phyloP scores from a whole-genome alignment of 2,888 invertebrate genomes.

The Gisinianus flammeolus region DNA sequence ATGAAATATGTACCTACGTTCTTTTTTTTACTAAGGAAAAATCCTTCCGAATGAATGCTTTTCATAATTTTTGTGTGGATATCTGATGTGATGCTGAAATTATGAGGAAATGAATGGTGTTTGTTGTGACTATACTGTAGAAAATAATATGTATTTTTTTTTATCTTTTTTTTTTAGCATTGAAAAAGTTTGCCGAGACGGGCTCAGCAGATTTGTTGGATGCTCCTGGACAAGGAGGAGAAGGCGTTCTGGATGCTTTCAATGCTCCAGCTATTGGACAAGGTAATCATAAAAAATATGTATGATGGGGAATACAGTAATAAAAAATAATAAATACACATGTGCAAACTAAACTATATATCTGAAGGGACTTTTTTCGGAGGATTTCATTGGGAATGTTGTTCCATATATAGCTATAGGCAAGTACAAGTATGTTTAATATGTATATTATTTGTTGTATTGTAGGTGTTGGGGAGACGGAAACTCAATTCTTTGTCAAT shows the following conservation, averaged over 20 bases:
- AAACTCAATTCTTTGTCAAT: slow-evolving; percentile 63
- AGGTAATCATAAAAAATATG: slow-evolving; percentile 27
- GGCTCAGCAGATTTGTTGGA: slow-evolving; percentile 62
- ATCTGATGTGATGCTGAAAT: neutral
- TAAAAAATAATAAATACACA: too few relatives aligned
- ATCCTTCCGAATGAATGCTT: neutral
- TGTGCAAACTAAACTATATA: too few relatives aligned
- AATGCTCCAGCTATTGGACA: slow-evolving; percentile 68
- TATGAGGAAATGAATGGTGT: neutral
- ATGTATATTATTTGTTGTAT: too few relatives aligned
- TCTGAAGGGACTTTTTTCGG: too few relatives aligned
- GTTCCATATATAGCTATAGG: too few relatives aligned
- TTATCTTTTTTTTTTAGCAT: slow-evolving; percentile 53
- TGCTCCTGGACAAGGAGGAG: slow-evolving; percentile 60
- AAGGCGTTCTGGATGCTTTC: slow-evolving; percentile 64
- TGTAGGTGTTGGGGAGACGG: slow-evolving; percentile 68
- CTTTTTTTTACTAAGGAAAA: neutral
- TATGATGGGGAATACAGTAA: too few relatives aligned
- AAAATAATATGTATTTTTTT: neutral
- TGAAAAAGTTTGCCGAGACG: slow-evolving; percentile 63
- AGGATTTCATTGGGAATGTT: too few relatives aligned
- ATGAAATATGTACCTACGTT: too few relatives aligned
- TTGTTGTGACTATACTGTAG: neutral
- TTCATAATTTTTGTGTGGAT: neutral
- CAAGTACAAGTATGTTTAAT: too few relatives aligned